These are phyloP conservation scores for Volucella inanis DNA, from an alignment of 2,888 invertebrate species.

Conservation along the genomic window DNA sequence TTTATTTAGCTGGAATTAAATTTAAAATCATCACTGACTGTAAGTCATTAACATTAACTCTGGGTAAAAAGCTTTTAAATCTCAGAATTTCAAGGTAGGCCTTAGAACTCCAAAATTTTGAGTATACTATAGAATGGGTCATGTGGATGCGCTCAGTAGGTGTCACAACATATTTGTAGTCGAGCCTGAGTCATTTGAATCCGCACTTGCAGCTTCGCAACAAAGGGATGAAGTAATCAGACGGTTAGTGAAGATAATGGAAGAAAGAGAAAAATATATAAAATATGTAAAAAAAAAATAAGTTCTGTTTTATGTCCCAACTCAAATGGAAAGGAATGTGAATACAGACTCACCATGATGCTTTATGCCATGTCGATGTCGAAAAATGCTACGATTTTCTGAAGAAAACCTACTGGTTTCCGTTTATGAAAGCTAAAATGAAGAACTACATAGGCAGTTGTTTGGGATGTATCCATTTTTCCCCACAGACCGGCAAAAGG, in stretches of 20 bases:
- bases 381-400: constrained; percentile 77
- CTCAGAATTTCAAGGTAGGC: constrained; percentile 72
- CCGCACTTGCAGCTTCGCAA: constrained; percentile 24
- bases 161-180: no score
- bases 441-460: no score
- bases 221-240: constrained; percentile 67
- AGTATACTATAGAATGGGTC: constrained; percentile 76
- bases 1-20: constrained; percentile 75
- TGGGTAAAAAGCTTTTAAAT: constrained; percentile 67
- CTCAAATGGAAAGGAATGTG: constrained; percentile 73
- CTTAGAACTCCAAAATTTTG: constrained; percentile 67
- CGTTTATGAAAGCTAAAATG: constrained; percentile 42
- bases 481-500: no score
- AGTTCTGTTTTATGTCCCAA: constrained; percentile 67
- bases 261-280: constrained; percentile 32
- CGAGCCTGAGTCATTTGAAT: not conserved
- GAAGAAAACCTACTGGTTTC: constrained; percentile 77
- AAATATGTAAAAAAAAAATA: no score
- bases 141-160: constrained; percentile 75
- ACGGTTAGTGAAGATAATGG: constrained; percentile 64
- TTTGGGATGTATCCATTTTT: no score
- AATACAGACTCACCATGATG: constrained; percentile 76
- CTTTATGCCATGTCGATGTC: constrained; percentile 77
- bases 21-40: constrained; percentile 77
- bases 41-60: constrained; percentile 71